Conservation (phyloP, 2,888 invertebrate genomes). For the Phania funesta region DNA sequence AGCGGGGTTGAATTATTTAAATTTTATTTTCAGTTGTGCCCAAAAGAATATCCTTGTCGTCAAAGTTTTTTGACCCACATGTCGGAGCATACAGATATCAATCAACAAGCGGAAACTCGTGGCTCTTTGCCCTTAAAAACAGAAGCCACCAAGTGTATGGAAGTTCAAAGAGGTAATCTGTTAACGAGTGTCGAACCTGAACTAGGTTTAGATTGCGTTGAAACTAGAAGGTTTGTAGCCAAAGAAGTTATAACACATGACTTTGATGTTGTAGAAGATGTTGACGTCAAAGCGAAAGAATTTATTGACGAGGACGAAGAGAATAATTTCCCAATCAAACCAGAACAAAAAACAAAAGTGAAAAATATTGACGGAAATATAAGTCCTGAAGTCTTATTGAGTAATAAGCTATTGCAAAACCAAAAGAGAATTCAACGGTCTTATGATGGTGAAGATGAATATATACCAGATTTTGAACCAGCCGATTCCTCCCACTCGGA, state of each 20-base stretch:
- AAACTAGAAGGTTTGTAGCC: constrained; percentile 75
- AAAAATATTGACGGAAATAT: neutral
- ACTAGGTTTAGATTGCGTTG: constrained; percentile 76
- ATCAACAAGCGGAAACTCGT: constrained; percentile 80
- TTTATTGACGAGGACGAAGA: constrained; percentile 9
- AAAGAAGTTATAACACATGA: constrained; percentile 76
- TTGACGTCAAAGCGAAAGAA: too few relatives aligned
- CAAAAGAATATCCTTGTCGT: constrained; percentile 81
- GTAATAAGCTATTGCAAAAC: neutral
- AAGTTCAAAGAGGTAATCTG: constrained; percentile 77
- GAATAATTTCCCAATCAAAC: neutral
- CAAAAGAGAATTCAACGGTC: constrained; percentile 41
- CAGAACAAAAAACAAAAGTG: neutral
- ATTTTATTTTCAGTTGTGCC: constrained; percentile 74
- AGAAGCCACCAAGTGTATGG: constrained; percentile 78
- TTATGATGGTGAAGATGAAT: constrained; percentile 73
- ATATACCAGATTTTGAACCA: constrained; percentile 72
- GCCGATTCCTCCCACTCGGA: constrained; percentile 71
- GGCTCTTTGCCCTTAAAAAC: constrained; percentile 78
- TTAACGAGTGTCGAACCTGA: constrained; percentile 77
- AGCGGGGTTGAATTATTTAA: constrained; percentile 70
- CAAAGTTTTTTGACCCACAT: constrained; percentile 82
- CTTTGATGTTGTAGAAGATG: too few relatives aligned
- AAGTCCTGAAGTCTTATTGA: neutral
- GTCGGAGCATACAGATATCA: constrained; percentile 81